Percentiles rank a stretch among this genome's conserved stretches.
Conservation (phyloP, 2,888 invertebrate genomes). For the Drosophila mettleri region DNA sequence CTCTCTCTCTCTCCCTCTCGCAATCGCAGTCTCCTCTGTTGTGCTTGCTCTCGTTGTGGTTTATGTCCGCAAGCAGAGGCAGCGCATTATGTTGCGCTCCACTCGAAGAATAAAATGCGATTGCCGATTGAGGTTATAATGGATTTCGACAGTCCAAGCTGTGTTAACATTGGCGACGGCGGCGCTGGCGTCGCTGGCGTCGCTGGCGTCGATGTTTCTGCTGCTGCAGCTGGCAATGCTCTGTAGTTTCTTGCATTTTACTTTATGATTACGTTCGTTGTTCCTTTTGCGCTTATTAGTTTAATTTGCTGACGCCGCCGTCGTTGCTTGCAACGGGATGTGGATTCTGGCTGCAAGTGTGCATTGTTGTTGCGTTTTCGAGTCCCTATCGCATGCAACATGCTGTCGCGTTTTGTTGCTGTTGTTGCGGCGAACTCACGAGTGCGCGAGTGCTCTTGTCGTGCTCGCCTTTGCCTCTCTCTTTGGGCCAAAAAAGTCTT, state of each 20-base stretch:
- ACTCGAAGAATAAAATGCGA: constrained; percentile 82
- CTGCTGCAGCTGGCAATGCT: constrained; percentile 24
- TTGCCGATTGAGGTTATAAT: constrained; percentile 82
- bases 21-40: constrained; percentile 1
- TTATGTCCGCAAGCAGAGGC: constrained; percentile 56
- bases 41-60: constrained; percentile 24
- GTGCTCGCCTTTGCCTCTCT: constrained; percentile 34
- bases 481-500: constrained; percentile 59
- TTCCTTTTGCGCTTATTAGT: constrained; percentile 76
- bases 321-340: constrained; percentile 45
- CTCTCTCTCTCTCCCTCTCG: constrained; percentile 12
- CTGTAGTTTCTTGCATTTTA: constrained; percentile 52
- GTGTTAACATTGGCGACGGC: constrained; percentile 45
- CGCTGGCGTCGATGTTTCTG: constrained; percentile 31
- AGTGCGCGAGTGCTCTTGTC: constrained; percentile 40
- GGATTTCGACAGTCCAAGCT: constrained; percentile 82
- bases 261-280: constrained; percentile 67
- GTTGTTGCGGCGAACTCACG: constrained; percentile 62
- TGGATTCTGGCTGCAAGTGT: constrained; percentile 28
- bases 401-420: constrained; percentile 62
- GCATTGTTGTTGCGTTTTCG: constrained; percentile 14
- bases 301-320: constrained; percentile 70
- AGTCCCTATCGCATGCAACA: constrained; percentile 72
- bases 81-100: constrained; percentile 63
- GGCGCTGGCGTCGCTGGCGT: constrained; percentile 30